Evolutionary conservation across 1,140 invertebrate species (phyloP).

Genomic region (Drosophila leontia): DNA sequence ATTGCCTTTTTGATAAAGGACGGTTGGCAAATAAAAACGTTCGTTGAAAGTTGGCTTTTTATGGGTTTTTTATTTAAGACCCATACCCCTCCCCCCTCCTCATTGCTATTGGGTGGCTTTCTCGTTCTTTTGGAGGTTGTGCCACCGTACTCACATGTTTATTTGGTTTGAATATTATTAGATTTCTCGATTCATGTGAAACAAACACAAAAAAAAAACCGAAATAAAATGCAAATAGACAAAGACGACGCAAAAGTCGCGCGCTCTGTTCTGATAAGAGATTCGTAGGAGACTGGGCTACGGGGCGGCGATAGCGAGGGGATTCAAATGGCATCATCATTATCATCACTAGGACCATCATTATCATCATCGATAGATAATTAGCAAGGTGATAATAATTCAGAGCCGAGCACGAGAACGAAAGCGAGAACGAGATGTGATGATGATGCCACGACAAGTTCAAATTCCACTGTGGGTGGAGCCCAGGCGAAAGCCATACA

Average conservation of each 20-base stretch:
- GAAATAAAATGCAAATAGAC: constrained; percentile 71
- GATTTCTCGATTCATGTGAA: constrained; percentile 50
- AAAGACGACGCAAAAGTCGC: constrained; percentile 50
- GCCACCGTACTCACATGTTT: constrained; percentile 47
- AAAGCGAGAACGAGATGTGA: constrained; percentile 42
- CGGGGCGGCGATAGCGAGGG: constrained; percentile 5
- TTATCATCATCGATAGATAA: constrained; percentile 75
- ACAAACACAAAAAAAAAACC: constrained; percentile 24
- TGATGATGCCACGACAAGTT: constrained; percentile 53
- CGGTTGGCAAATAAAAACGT: constrained; percentile 16
- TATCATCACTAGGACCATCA: constrained; percentile 19
- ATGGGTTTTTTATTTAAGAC: constrained; percentile 8
- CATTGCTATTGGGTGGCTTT: constrained; percentile 19
- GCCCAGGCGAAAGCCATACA: constrained; percentile 18
- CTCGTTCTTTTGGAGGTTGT: constrained; percentile 19
- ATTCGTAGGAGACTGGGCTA: constrained; percentile 18
- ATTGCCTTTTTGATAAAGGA: not conserved
- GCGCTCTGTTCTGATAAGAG: constrained; percentile 59
- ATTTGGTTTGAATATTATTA: constrained; percentile 62
- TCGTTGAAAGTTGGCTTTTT: constrained; percentile 22
- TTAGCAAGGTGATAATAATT: constrained; percentile 75
- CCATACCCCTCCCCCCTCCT: not conserved
- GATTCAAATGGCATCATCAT: constrained; percentile 67
- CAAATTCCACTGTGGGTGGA: constrained; percentile 75
- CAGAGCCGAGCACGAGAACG: constrained; percentile 51